Conservation (phyloP, 1,140 invertebrate species). For the Ruditapes philippinarum region DNA sequence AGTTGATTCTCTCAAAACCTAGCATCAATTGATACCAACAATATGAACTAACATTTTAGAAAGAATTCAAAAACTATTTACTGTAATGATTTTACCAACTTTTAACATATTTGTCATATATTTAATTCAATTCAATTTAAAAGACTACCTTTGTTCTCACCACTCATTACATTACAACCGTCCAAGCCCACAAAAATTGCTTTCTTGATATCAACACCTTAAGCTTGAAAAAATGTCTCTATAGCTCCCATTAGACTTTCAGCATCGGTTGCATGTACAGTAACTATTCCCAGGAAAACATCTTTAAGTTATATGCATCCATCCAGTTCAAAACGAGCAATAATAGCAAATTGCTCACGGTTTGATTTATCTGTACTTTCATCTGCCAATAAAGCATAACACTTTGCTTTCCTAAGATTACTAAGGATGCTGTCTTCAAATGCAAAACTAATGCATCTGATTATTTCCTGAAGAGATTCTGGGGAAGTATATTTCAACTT, state of each 20-base stretch:
- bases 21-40: too few species aligned
- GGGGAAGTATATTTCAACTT: background rate
- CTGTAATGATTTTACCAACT: too few species aligned
- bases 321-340: background rate
- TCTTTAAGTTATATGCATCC: conserved; percentile 20
- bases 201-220: background rate
- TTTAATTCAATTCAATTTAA: too few species aligned
- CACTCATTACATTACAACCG: conserved; percentile 27
- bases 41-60: too few species aligned
- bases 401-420: background rate
- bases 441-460: background rate
- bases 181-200: conserved; percentile 34
- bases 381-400: background rate
- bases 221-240: background rate
- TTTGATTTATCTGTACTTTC: background rate
- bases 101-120: too few species aligned
- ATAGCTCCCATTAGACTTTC: conserved; percentile 16
- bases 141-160: conserved; percentile 19
- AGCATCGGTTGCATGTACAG: background rate
- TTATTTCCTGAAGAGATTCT: background rate
- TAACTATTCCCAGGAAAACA: conserved; percentile 18
- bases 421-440: background rate
- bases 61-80: too few species aligned
- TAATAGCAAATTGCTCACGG: conserved; percentile 21
- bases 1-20: too few species aligned